Evolutionary conservation across 2,797 vertebrate species (phyloP).

Genomic region (Morus bassanus): DNA sequence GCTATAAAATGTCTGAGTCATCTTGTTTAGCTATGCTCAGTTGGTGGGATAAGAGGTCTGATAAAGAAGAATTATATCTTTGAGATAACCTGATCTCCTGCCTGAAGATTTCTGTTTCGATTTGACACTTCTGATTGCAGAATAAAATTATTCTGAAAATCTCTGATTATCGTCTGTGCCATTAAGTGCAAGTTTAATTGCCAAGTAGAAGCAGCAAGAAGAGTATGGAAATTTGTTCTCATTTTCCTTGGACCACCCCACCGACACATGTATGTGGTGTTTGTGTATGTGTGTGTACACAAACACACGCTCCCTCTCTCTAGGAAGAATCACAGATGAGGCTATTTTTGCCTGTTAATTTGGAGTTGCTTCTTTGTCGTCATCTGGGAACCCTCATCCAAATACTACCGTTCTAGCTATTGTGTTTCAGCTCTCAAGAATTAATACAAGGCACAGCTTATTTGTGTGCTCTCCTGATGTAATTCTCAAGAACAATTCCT

Average conservation of each 20-base stretch:
- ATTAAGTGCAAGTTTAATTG: background rate
- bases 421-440: background rate
- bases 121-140: background rate
- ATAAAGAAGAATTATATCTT: background rate
- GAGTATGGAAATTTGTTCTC: background rate
- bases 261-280: fast-evolving
- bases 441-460: background rate
- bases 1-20: background rate
- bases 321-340: background rate
- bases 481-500: background rate
- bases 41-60: background rate
- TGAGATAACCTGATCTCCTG: background rate
- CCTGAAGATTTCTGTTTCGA: background rate
- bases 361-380: background rate
- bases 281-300: background rate
- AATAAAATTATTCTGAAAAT: background rate
- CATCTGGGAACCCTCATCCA: background rate
- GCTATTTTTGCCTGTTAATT: background rate
- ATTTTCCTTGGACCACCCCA: background rate
- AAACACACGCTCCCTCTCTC: background rate
- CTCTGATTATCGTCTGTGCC: background rate
- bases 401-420: fast-evolving
- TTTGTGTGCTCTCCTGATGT: background rate
- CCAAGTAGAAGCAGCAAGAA: background rate
- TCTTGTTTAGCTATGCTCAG: background rate